A percentile compares a stretch with the other conserved stretches of the same genome.
These are phyloP conservation scores for Geococcyx californianus DNA, from an alignment of 2,113 vertebrate species.

Conservation along the genomic window DNA sequence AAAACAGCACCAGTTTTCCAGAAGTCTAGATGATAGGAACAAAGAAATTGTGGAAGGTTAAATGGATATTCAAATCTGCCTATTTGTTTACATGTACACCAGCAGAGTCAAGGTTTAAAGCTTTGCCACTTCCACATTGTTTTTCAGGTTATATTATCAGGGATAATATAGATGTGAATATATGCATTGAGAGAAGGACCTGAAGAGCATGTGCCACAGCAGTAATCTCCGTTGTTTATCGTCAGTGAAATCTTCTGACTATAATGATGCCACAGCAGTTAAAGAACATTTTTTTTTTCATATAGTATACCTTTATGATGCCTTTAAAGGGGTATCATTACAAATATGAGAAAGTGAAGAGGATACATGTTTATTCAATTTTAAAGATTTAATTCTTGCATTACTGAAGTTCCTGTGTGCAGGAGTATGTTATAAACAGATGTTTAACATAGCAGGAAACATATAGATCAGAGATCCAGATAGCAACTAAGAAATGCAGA, in stretches of 20 bases:
- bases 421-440: conserved; percentile 27
- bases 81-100: background rate
- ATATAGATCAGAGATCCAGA: conserved; percentile 32
- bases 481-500: conserved; percentile 30
- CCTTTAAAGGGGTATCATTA: background rate
- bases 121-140: background rate
- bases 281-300: background rate
- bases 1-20: background rate
- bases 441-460: conserved; percentile 46
- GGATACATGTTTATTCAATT: background rate
- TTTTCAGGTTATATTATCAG: background rate
- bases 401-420: background rate
- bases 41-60: background rate
- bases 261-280: background rate
- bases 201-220: background rate
- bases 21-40: background rate
- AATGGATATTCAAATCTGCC: background rate
- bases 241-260: background rate
- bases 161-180: background rate
- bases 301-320: background rate
- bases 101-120: background rate
- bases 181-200: background rate
- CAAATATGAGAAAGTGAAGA: background rate
- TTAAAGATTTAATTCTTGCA: conserved; percentile 15
- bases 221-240: background rate